Evolutionary conservation across 2,113 vertebrate genomes (phyloP), one percentile per base, ranked within the genome.

Genomic region (Periophthalmodon schlosseri): DNA sequence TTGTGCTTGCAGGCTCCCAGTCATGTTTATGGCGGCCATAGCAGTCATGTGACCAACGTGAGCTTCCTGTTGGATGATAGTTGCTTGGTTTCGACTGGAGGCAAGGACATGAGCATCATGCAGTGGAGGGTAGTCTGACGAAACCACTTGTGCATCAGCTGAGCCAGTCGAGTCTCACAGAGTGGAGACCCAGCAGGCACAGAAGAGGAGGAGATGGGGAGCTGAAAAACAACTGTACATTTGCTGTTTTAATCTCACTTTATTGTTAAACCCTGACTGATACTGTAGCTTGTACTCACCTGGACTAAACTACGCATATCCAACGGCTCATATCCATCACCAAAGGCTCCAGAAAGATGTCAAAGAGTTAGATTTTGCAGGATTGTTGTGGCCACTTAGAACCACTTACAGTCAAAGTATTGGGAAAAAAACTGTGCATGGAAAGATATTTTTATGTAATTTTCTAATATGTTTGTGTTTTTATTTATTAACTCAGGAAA

Each of bases 71-170:
- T 90, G 60, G 94, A 97, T 18, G 96, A 99, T 93, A 95, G 95
- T 90, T 96, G 95, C 87, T 94, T 99, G 89, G 94, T 99, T 92
- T 99, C 98, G 74, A 98, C 96, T 0, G 98, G 98, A 1, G 97
- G 98, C 86, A 99, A 99, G 84, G 98, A 99, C 84, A 98, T 96
- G 64, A 99, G 98, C 78, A 94, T 99, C 88, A 97, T 99, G 96
- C 98, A 99, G 93, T 99, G 98, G 98, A 93, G 96, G 82, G 93
- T 98, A 77, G 89, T 98, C 69, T 99, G 96, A 94, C 65, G 44
- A n/a, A 72, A 33, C 15, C 60, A 60, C 21, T 60, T 52, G 49
- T 52, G 33, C 61, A 44, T 69, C 21, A 63, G 24, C 60, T 63
- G 60, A 68, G 28, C 28, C 10, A 75, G 63, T 61, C 70, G 16